Evolutionary conservation across 2,888 invertebrate species (phyloP).

Genomic region (Cactoblastis cactorum): DNA sequence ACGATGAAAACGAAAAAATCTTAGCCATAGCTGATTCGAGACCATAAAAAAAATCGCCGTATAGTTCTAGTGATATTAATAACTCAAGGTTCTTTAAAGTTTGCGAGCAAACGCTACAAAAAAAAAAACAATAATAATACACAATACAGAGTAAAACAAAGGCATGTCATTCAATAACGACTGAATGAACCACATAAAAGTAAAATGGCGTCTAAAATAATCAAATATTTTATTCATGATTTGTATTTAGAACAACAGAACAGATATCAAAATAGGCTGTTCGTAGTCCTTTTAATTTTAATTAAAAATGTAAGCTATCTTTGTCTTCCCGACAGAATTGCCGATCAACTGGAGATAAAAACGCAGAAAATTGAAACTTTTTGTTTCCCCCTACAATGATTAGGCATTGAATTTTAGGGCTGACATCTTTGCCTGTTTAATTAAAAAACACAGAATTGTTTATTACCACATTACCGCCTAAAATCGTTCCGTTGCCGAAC

Average conservation of each 20-base stretch:
- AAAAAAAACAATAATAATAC: too few species aligned
- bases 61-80: too few species aligned
- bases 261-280: conserved; percentile 18
- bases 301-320: conserved; percentile 33
- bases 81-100: too few species aligned
- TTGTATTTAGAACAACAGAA: conserved; percentile 6
- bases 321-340: conserved; percentile 17
- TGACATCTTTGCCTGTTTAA: conserved; percentile 23
- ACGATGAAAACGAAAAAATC: too few species aligned
- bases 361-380: conserved; percentile 22
- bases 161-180: too few species aligned
- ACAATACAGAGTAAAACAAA: too few species aligned
- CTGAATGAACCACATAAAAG: background rate
- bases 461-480: conserved; percentile 19
- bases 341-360: conserved; percentile 29
- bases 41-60: too few species aligned
- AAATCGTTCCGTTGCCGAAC: conserved; percentile 17
- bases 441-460: conserved; percentile 32
- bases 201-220: background rate
- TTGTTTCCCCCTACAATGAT: conserved; percentile 32
- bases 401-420: conserved; percentile 31
- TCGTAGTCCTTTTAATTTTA: conserved; percentile 23
- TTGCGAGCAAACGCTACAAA: too few species aligned
- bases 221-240: background rate
- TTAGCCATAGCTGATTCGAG: too few species aligned